phyloP scores from a whole-genome alignment of 2,888 invertebrate genomes.

The Papilio demoleus region DNA sequence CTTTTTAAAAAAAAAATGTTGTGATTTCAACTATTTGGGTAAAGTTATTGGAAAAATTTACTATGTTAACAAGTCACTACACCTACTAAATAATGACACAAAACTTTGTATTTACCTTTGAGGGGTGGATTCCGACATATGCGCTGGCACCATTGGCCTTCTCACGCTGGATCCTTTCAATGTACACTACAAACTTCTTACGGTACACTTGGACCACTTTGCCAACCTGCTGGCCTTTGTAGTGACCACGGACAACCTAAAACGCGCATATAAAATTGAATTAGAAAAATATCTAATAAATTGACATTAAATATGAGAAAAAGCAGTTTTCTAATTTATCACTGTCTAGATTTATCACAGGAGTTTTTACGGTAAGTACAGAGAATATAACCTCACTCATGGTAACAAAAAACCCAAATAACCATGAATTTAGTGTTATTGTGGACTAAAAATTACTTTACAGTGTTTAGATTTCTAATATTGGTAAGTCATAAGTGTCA shows the following conservation, averaged over 20 bases:
- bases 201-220: constrained; percentile 99
- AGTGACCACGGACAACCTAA: constrained; percentile 98
- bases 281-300: neutral
- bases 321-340: no score
- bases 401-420: neutral
- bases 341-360: no score
- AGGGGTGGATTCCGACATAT: constrained; percentile 99
- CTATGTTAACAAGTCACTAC: constrained; percentile 18
- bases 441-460: neutral
- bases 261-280: constrained; percentile 45
- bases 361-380: no score
- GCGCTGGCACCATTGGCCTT: constrained; percentile 99
- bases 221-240: constrained; percentile 99
- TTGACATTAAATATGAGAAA: no score
- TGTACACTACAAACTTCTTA: constrained; percentile 99
- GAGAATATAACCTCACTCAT: neutral
- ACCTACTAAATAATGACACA: neutral
- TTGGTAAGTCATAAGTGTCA: constrained; percentile 28
- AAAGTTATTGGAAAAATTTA: neutral
- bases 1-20: no score
- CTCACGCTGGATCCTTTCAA: constrained; percentile 99
- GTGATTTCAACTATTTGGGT: no score
- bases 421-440: neutral
- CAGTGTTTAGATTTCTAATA: neutral
- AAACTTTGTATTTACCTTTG: constrained; percentile 87